A percentile compares a stretch with the other conserved stretches of the same genome.
These are phyloP conservation scores for Cryptophagus acutangulus DNA, from an alignment of 2,888 invertebrate species.

Conservation along the genomic window DNA sequence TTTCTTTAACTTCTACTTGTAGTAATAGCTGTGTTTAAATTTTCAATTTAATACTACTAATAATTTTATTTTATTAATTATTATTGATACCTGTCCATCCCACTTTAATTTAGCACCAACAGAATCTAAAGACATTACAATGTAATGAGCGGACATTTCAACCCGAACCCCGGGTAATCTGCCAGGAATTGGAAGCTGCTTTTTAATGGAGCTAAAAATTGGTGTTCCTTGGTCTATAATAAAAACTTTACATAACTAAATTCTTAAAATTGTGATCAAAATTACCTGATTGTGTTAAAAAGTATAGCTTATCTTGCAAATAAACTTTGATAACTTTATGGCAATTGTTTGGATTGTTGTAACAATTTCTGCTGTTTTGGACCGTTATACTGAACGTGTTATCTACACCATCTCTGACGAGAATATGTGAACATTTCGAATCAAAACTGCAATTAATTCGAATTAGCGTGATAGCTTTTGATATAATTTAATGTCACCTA, in stretches of 20 bases:
- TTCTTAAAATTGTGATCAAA: conserved; percentile 35
- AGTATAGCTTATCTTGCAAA: conserved; percentile 66
- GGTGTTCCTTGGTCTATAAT: no score
- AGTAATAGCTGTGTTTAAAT: conserved; percentile 56
- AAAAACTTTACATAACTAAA: conserved; percentile 4
- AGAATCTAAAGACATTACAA: conserved; percentile 63
- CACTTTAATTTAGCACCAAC: conserved; percentile 68
- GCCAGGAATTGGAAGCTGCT: conserved; percentile 62
- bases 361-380: conserved; percentile 53
- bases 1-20: conserved; percentile 61
- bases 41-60: conserved; percentile 12
- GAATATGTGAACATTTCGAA: conserved; percentile 70
- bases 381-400: conserved; percentile 67
- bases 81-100: conserved; percentile 70
- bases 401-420: conserved; percentile 65
- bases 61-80: no score
- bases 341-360: conserved; percentile 49
- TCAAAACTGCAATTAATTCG: conserved; percentile 67
- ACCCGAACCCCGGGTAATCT: conserved; percentile 69
- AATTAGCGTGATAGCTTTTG: no score
- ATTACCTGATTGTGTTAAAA: conserved; percentile 51
- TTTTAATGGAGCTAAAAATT: conserved; percentile 33
- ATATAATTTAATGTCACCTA: no score
- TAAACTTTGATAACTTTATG: conserved; percentile 57
- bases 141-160: conserved; percentile 64